These are phyloP conservation scores for Oreotragus oreotragus DNA, from an alignment of 2,113 vertebrate genomes.

Conservation along the genomic window DNA sequence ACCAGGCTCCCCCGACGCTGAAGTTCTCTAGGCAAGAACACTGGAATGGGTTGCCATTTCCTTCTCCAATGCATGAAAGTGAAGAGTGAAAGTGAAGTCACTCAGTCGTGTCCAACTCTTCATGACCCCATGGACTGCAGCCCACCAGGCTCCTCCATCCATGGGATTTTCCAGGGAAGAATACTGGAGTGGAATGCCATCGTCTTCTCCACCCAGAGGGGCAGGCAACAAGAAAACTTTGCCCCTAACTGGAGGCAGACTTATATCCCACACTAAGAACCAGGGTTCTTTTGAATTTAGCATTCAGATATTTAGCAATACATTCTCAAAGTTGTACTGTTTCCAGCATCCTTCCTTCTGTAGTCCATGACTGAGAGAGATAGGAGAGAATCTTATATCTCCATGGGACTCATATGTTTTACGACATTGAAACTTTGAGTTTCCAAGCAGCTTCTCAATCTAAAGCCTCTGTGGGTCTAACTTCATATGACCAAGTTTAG, in stretches of 20 bases:
- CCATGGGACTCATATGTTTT: neutral
- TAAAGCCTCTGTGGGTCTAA: neutral
- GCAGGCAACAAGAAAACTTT: neutral
- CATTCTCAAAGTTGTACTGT: neutral
- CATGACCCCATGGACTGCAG: too few relatives aligned
- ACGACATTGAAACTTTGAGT: neutral
- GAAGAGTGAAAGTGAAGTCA: too few relatives aligned
- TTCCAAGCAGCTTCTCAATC: neutral
- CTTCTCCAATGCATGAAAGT: too few relatives aligned
- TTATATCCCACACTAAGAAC: neutral
- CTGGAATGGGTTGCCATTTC: too few relatives aligned
- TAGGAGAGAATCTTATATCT: neutral
- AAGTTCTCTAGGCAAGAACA: too few relatives aligned
- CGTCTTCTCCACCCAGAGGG: neutral
- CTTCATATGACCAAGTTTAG: neutral
- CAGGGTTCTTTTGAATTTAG: neutral
- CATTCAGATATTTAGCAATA: neutral
- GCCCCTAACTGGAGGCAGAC: neutral
- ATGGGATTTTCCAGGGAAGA: too few relatives aligned
- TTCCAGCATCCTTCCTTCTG: neutral
- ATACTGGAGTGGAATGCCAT: too few relatives aligned
- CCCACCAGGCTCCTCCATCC: too few relatives aligned
- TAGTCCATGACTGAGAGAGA: neutral
- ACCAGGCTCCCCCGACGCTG: accelerated
- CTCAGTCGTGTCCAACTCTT: too few relatives aligned